These are phyloP conservation scores for Monodelphis domestica DNA, from an alignment of 2,797 vertebrate species.

Conservation along the genomic window DNA sequence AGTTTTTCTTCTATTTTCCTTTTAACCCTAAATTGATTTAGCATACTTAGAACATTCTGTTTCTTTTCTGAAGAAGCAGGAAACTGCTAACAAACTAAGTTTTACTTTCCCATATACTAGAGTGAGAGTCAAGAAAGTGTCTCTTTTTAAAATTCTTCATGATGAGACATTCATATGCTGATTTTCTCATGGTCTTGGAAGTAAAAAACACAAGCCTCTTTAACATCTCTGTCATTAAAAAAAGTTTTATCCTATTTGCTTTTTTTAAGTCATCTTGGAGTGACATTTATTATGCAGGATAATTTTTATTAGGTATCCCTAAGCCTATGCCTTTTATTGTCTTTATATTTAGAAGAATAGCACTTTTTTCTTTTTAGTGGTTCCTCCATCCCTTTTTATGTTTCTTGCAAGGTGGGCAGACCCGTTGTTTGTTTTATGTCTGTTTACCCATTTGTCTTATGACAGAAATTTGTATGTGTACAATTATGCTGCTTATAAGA, in stretches of 20 bases:
- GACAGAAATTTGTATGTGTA: neutral
- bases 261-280: constrained; percentile 22
- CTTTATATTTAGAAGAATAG: neutral
- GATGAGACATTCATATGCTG: constrained; percentile 24
- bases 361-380: constrained; percentile 33
- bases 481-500: constrained; percentile 21
- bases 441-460: neutral
- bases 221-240: constrained; percentile 33
- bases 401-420: constrained; percentile 33
- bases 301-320: constrained; percentile 48
- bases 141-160: constrained; percentile 22
- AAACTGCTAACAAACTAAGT: neutral
- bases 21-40: constrained; percentile 1
- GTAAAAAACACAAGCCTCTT: constrained; percentile 18
- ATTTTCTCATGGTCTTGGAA: neutral
- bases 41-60: constrained; percentile 19
- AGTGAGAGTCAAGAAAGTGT: neutral
- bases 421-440: neutral
- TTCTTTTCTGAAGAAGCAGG: constrained; percentile 21
- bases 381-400: neutral
- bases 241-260: constrained; percentile 23
- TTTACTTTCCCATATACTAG: constrained; percentile 19
- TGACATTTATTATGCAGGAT: constrained; percentile 17
- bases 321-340: constrained; percentile 3
- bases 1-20: constrained; percentile 33